Conservation (phyloP, 2,797 vertebrate genomes). For the Melanitta fusca region DNA sequence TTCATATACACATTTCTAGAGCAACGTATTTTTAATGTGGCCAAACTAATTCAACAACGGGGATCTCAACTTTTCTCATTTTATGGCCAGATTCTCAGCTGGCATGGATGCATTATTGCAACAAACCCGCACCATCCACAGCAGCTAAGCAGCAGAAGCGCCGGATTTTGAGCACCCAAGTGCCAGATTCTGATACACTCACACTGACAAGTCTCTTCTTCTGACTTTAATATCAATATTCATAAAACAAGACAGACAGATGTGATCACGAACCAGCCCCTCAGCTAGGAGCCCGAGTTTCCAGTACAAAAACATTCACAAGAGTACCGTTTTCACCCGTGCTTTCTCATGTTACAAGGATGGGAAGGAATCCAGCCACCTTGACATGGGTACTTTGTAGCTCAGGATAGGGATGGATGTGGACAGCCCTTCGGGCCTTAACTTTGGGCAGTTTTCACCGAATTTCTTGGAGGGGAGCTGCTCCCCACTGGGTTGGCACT, state of each 20-base stretch:
- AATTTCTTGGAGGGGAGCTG: neutral
- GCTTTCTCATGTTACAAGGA: neutral
- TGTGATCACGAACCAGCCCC: slow-evolving; percentile 29
- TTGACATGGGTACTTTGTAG: neutral
- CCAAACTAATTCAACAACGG: slow-evolving; percentile 68
- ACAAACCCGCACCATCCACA: slow-evolving; percentile 30
- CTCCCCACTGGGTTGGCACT: neutral
- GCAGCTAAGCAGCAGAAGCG: slow-evolving; percentile 21
- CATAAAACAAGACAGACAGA: slow-evolving; percentile 61
- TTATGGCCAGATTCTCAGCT: slow-evolving; percentile 61
- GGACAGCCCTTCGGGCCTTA: neutral
- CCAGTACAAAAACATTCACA: neutral
- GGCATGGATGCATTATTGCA: slow-evolving; percentile 61
- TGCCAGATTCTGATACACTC: slow-evolving; percentile 40
- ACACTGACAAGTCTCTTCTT: slow-evolving; percentile 51
- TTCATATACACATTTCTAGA: slow-evolving; percentile 67
- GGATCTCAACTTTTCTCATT: slow-evolving; percentile 66
- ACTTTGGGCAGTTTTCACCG: neutral
- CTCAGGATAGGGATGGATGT: neutral
- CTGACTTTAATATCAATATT: slow-evolving; percentile 70
- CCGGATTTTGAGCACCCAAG: slow-evolving; percentile 23
- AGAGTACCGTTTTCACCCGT: neutral
- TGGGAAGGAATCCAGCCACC: neutral
- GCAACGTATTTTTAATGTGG: slow-evolving; percentile 66
- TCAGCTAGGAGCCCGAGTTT: neutral